Evolutionary conservation across 2,797 vertebrate genomes (phyloP).

Genomic region (Fringilla coelebs): DNA sequence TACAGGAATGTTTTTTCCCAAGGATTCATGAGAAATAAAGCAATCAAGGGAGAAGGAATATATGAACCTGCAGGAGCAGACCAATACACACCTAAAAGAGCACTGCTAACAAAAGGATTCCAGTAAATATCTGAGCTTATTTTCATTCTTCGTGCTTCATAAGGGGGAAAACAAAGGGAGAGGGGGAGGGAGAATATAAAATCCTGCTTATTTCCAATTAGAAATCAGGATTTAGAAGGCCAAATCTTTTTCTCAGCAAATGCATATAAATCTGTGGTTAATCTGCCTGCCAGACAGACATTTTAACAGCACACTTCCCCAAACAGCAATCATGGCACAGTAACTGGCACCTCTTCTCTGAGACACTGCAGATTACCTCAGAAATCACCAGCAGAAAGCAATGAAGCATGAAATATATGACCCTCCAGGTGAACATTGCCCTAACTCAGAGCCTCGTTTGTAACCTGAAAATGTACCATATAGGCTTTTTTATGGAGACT

Average conservation of each 20-base stretch:
- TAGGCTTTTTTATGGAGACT: background rate
- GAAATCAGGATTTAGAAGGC: background rate
- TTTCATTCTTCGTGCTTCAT: background rate
- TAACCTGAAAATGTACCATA: background rate
- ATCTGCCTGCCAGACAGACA: background rate
- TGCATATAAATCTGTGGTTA: background rate
- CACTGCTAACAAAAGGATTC: background rate
- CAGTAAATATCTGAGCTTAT: background rate
- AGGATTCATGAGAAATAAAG: background rate
- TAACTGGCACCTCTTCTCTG: background rate
- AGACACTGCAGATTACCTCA: background rate
- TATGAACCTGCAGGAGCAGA: background rate
- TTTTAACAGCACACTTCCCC: background rate
- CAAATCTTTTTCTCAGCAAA: background rate
- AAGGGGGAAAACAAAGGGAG: fast-evolving
- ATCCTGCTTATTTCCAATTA: background rate
- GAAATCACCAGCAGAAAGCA: background rate
- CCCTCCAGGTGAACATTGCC: background rate
- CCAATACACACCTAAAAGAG: background rate
- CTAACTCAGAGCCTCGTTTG: background rate
- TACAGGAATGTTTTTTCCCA: background rate
- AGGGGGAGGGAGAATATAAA: background rate
- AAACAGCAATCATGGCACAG: background rate
- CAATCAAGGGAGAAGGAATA: background rate
- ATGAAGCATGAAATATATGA: background rate